phyloP scores from a whole-genome alignment of 2,113 vertebrate genomes.

The Erythrocebus patas region DNA sequence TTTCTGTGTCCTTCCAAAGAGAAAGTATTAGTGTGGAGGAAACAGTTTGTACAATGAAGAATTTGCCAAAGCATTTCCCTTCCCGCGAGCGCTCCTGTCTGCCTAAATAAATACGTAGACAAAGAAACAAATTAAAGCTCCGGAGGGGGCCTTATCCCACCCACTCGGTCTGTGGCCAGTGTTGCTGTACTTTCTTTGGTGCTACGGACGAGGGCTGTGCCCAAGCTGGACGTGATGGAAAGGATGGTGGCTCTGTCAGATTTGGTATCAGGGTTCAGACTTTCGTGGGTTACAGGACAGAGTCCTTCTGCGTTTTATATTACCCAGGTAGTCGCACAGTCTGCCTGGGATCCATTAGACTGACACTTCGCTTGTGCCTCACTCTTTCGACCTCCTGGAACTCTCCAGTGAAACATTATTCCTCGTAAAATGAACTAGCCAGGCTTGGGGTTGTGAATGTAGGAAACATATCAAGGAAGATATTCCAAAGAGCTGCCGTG shows the following conservation, averaged over 20 bases:
- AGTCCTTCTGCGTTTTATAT: neutral
- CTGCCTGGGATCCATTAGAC: no score
- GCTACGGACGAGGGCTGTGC: no score
- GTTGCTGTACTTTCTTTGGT: neutral
- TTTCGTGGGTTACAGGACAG: neutral
- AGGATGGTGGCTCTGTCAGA: neutral
- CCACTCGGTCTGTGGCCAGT: neutral
- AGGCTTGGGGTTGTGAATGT: neutral
- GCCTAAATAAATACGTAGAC: neutral
- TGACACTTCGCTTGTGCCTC: neutral
- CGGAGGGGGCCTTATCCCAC: rapidly evolving
- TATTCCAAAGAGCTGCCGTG: neutral
- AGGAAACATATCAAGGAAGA: neutral
- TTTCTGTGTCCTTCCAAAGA: neutral
- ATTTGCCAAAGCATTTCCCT: neutral
- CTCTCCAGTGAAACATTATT: neutral
- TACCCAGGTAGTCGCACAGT: rapidly evolving
- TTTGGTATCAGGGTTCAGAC: neutral
- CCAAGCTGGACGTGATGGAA: neutral
- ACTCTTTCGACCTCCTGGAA: neutral
- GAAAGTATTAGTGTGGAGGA: neutral
- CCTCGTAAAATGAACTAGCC: neutral
- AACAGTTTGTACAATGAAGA: neutral
- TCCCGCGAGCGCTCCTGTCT: neutral
- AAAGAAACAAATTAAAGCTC: neutral